Base-by-base conservation (phyloP, 2,888 invertebrate genomes). In the Zeuzera pyrina region DNA sequence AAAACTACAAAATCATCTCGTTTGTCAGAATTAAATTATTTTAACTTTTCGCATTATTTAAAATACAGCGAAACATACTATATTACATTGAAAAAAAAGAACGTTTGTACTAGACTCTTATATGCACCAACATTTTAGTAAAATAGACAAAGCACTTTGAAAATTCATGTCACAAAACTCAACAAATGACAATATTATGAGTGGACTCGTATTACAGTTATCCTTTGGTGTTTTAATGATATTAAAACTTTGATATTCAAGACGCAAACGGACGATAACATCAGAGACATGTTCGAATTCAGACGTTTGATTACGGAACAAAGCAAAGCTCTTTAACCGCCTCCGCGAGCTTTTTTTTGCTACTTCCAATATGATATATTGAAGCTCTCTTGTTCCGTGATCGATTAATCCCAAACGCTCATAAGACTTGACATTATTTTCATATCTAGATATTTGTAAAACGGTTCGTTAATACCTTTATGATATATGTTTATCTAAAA, bases 181-280 rank as follows among this genome's bases (percentile, higher is more conserved):
- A 38, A 43, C 30, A 27, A 26, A 40, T 55, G 50, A 55, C 53
- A 52, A 52, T 59, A 57, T 57, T 53, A 53, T 58, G 55, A 52
- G 57, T 55, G 56, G 65, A 67, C 67, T 57, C 38, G 67, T 57
- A 58, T 48, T 65, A 77, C 76, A 65, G 76, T 74, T 76, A 74
- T 49, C 35, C 45, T 58, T 46, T 12, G 51, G 54, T 50, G 45
- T 49, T 54, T 47, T 50, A 50, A 57, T 49, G 57, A 67, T 65
- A 52, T 30, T 52, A 49, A 49, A 45, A 53, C 57, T 57, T 67
- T 63, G 50, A 59, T 67, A 69, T 67, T 66, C 64, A 55, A 55
- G 49, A 42, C 58, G 47, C 55, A 52, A 38, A 45, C 45, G 35
- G 15, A 34, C 38, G 61, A 57, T 58, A 55, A 39, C 42, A 67